Percentiles rank a stretch among this genome's conserved stretches.
These are phyloP conservation scores for Xiphophorus couchianus DNA, from an alignment of 2,113 vertebrate species.

Conservation along the genomic window DNA sequence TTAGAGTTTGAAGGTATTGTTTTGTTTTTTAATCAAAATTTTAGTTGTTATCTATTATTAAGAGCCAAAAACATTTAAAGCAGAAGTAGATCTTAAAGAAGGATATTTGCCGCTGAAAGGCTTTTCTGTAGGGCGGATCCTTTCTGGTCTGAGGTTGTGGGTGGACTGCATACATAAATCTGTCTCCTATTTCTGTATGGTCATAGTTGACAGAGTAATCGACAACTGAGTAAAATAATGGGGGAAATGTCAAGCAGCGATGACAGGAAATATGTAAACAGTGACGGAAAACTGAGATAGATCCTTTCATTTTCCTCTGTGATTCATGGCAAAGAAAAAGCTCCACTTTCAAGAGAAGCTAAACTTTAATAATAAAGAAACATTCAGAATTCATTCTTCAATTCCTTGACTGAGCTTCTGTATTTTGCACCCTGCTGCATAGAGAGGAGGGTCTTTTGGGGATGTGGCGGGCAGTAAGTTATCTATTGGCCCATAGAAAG, in stretches of 20 bases:
- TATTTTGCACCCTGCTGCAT: background rate
- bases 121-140: conserved; percentile 54
- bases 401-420: background rate
- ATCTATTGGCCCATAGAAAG: background rate
- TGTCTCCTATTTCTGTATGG: conserved; percentile 49
- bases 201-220: conserved; percentile 55
- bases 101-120: conserved; percentile 50
- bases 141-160: conserved; percentile 37
- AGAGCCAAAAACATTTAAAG: conserved; percentile 11
- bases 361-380: conserved; percentile 20
- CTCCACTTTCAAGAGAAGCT: conserved; percentile 5
- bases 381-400: background rate
- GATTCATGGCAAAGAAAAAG: conserved; percentile 19
- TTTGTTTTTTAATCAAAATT: conserved; percentile 31
- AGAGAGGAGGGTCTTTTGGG: background rate
- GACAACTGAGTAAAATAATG: conserved; percentile 44
- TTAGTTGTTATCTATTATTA: conserved; percentile 2
- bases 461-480: background rate
- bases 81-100: conserved; percentile 33
- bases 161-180: conserved; percentile 44
- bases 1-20: conserved; percentile 35
- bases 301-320: conserved; percentile 40
- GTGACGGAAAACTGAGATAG: conserved; percentile 46
- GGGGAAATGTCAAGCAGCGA: conserved; percentile 42
- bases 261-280: conserved; percentile 58